Conservation (phyloP, 2,888 invertebrate species). For the Cheiracanthium punctorium region DNA sequence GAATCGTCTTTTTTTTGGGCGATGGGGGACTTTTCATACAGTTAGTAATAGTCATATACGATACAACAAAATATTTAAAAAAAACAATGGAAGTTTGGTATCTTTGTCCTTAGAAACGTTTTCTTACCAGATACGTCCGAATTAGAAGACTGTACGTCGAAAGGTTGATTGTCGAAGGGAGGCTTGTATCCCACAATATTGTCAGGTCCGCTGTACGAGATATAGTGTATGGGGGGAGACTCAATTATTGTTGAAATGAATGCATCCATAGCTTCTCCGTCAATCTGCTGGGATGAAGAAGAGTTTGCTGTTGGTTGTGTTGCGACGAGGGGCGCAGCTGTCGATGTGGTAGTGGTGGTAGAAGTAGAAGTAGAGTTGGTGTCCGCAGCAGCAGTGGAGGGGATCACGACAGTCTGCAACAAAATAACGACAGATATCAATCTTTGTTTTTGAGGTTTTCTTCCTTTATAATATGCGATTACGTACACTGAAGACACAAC, state of each 20-base stretch:
- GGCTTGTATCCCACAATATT: constrained; percentile 54
- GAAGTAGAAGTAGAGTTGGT: background rate
- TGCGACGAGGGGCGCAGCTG: constrained; percentile 11
- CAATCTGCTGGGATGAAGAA: constrained; percentile 12
- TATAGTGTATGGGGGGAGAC: constrained; percentile 61
- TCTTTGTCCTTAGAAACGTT: background rate
- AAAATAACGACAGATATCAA: no score
- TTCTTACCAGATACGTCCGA: constrained; percentile 48
- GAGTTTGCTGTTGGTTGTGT: background rate
- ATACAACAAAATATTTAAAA: no score
- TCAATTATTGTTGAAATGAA: constrained; percentile 56
- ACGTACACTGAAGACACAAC: no score
- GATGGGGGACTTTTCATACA: no score
- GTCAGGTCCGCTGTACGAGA: constrained; percentile 55
- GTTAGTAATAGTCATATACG: no score
- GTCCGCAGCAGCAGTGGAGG: background rate
- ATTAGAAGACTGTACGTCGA: constrained; percentile 50
- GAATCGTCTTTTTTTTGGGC: no score
- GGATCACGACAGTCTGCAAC: background rate
- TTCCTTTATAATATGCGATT: no score
- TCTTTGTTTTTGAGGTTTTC: no score
- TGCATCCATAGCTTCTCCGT: constrained; percentile 44
- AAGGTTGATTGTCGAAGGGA: constrained; percentile 48
- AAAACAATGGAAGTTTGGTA: no score
- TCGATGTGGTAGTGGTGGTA: constrained; percentile 20